phyloP scores from a whole-genome alignment of 2,797 vertebrate genomes.

The Myotis vivesi region DNA sequence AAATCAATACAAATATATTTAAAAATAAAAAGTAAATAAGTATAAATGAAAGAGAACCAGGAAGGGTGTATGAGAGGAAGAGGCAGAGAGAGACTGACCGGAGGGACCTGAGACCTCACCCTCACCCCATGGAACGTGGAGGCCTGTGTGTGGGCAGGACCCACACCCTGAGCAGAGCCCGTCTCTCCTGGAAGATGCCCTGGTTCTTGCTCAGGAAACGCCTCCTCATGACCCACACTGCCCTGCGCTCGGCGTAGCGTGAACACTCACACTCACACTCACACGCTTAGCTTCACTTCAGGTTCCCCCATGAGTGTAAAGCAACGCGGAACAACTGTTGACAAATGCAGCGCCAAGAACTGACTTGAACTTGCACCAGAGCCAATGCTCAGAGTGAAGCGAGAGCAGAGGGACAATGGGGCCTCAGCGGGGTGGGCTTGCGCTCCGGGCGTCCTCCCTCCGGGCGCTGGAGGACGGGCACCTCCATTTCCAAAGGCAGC shows the following conservation, averaged over 20 bases:
- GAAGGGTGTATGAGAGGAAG: background rate
- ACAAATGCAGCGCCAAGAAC: background rate
- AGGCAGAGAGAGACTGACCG: background rate
- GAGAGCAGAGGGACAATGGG: background rate
- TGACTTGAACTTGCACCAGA: background rate
- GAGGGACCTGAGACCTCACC: no score
- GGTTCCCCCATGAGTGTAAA: background rate
- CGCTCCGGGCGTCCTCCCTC: no score
- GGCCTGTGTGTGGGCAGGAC: no score
- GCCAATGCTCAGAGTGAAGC: background rate
- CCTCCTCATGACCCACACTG: background rate
- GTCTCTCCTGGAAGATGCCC: rapidly evolving
- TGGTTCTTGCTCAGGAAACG: background rate
- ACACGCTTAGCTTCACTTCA: background rate
- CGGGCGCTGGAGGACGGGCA: no score
- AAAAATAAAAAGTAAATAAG: no score
- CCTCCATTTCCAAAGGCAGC: no score
- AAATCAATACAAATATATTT: no score
- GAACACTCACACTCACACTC: background rate
- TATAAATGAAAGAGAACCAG: background rate
- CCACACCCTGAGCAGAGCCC: no score
- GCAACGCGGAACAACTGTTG: background rate
- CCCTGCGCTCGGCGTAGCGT: no score
- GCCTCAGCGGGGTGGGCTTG: no score
- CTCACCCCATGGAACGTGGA: no score